Conservation (phyloP, 2,113 vertebrate genomes). For the Passer montanus region DNA sequence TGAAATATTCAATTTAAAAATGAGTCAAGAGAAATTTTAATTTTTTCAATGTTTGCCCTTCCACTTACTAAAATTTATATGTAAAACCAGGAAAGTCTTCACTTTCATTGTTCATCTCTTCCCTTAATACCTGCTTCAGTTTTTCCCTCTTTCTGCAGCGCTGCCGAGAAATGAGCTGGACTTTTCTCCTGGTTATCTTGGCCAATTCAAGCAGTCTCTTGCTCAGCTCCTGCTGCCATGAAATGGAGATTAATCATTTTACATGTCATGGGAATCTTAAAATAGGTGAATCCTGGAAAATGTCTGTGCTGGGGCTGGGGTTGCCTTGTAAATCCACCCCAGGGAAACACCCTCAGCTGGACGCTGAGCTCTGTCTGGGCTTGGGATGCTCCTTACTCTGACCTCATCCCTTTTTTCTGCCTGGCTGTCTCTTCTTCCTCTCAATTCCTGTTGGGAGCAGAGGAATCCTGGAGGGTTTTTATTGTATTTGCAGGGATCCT, state of each 20-base stretch:
- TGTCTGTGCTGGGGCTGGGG: background rate
- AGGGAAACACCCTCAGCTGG: background rate
- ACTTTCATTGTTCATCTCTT: background rate
- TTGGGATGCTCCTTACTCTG: background rate
- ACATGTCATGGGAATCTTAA: background rate
- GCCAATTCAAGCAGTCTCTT: background rate
- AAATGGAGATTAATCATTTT: background rate
- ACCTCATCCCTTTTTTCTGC: background rate
- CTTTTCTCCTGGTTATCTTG: background rate
- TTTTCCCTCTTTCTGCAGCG: background rate
- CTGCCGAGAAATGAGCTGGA: background rate
- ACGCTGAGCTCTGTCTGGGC: background rate
- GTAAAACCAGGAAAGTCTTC: background rate
- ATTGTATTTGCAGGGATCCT: too few relatives aligned
- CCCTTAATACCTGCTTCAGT: background rate
- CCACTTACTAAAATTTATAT: background rate
- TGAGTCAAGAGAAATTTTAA: background rate
- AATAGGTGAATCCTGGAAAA: background rate
- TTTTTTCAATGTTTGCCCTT: background rate
- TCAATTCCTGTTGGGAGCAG: background rate
- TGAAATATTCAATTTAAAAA: background rate
- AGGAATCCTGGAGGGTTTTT: background rate
- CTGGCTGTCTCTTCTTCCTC: background rate
- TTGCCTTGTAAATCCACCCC: background rate
- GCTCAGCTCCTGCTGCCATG: background rate